A percentile compares a stretch with the other conserved stretches of the same genome.
Conservation (phyloP, 2,797 vertebrate genomes). For the Enteromius trimaculatus region DNA sequence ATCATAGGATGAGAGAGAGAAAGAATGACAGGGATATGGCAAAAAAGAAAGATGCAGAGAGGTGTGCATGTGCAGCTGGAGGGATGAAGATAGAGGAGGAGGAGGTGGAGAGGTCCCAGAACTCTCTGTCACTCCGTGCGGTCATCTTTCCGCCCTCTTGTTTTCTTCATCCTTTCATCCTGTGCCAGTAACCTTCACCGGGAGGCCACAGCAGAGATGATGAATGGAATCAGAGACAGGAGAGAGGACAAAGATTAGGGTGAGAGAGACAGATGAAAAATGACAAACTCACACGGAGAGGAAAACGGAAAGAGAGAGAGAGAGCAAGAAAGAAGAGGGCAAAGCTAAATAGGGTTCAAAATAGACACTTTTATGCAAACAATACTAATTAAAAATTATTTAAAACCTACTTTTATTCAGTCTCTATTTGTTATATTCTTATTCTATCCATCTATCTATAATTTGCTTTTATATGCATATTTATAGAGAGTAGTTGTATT, state of each 20-base stretch:
- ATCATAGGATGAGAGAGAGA: background rate
- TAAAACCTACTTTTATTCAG: background rate
- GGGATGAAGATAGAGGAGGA: conserved; percentile 46
- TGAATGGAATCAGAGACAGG: conserved; percentile 78
- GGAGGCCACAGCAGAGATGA: conserved; percentile 75
- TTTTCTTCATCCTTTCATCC: conserved; percentile 74
- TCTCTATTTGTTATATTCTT: too few relatives aligned
- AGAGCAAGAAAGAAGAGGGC: background rate
- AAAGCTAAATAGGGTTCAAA: conserved; percentile 68
- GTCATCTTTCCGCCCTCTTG: conserved; percentile 64
- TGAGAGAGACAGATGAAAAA: conserved; percentile 78
- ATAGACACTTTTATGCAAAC: conserved; percentile 65
- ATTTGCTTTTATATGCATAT: background rate
- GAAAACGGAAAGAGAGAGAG: conserved; percentile 45
- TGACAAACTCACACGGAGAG: conserved; percentile 73
- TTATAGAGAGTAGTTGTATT: background rate
- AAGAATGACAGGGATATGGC: conserved; percentile 33
- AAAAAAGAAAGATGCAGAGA: conserved; percentile 31
- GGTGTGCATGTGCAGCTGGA: conserved; percentile 37
- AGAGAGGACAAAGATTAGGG: conserved; percentile 79
- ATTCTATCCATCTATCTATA: background rate
- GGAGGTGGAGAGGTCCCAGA: conserved; percentile 31
- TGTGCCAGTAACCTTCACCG: conserved; percentile 78
- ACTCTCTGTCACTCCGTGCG: conserved; percentile 45
- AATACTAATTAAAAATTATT: background rate